Conservation (phyloP, 2,888 invertebrate genomes). For the Zygothrica quintamaculata region DNA sequence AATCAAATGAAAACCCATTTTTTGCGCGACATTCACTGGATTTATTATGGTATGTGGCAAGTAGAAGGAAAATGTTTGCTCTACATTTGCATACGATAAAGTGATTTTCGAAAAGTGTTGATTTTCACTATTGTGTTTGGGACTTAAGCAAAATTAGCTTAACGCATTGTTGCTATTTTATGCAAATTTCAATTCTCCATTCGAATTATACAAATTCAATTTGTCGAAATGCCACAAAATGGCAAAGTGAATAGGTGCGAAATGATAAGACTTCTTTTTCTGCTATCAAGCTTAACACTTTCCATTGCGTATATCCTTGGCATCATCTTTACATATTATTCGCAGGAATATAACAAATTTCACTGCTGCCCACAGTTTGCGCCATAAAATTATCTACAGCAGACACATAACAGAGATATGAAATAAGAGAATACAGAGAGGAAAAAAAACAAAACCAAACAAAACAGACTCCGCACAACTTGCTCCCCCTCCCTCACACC, state of each 20-base stretch:
- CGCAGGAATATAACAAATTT: slow-evolving; percentile 18
- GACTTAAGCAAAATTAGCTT: slow-evolving; percentile 21
- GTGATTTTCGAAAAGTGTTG: slow-evolving; percentile 9
- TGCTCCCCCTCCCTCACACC: slow-evolving; percentile 1
- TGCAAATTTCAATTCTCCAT: not conserved
- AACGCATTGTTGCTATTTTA: no score
- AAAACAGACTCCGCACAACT: slow-evolving; percentile 11
- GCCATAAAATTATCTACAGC: slow-evolving; percentile 40
- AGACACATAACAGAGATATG: slow-evolving; percentile 38
- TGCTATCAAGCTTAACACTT: no score
- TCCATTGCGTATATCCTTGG: no score
- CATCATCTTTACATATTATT: not conserved
- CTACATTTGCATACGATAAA: slow-evolving; percentile 29
- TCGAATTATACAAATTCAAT: not conserved
- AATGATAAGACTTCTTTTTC: slow-evolving; percentile 10
- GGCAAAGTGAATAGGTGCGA: not conserved
- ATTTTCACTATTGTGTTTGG: slow-evolving; percentile 6
- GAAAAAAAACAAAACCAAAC: slow-evolving; percentile 11
- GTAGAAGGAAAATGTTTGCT: slow-evolving; percentile 41
- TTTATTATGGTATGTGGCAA: slow-evolving; percentile 54
- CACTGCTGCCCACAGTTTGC: slow-evolving; percentile 1
- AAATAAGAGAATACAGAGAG: slow-evolving; percentile 14
- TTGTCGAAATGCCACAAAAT: no score
- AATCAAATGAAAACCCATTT: slow-evolving; percentile 56
- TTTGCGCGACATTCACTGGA: slow-evolving; percentile 33